Conservation (phyloP, 2,113 vertebrate genomes). For the Columba livia region DNA sequence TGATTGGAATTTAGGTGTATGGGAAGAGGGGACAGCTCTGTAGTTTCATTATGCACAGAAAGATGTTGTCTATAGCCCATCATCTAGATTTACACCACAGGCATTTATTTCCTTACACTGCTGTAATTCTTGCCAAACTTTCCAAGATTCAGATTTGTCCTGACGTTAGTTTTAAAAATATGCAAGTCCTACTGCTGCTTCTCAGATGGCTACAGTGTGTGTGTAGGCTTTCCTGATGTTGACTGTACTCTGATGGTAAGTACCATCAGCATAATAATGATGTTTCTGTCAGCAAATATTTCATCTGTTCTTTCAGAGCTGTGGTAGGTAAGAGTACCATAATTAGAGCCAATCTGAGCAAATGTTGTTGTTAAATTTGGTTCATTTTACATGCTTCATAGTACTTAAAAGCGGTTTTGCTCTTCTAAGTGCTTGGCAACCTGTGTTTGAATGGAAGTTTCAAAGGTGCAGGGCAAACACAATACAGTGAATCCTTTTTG, state of each 20-base stretch:
- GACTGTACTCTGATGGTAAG: neutral
- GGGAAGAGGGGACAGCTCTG: neutral
- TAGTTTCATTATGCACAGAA: neutral
- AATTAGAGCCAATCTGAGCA: neutral
- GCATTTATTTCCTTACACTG: neutral
- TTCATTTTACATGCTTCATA: neutral
- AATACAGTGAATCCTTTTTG: neutral
- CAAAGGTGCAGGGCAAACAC: neutral
- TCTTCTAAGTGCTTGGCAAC: neutral
- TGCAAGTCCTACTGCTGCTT: neutral
- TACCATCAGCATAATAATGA: constrained; percentile 1
- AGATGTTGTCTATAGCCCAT: neutral
- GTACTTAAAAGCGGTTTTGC: neutral
- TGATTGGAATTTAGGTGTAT: neutral
- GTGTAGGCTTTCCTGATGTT: neutral
- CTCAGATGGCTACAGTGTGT: neutral
- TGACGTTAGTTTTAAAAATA: neutral
- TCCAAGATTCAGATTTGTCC: neutral
- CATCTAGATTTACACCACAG: neutral
- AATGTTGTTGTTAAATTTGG: neutral
- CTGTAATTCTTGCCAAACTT: neutral
- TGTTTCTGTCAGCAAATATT: constrained; percentile 22
- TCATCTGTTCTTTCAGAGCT: neutral
- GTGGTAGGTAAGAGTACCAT: neutral
- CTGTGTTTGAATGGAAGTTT: neutral